Evolutionary conservation across 1,140 invertebrate genomes (phyloP), one percentile per base, ranked within the genome.

Genomic region (Drosophila kohkoa): DNA sequence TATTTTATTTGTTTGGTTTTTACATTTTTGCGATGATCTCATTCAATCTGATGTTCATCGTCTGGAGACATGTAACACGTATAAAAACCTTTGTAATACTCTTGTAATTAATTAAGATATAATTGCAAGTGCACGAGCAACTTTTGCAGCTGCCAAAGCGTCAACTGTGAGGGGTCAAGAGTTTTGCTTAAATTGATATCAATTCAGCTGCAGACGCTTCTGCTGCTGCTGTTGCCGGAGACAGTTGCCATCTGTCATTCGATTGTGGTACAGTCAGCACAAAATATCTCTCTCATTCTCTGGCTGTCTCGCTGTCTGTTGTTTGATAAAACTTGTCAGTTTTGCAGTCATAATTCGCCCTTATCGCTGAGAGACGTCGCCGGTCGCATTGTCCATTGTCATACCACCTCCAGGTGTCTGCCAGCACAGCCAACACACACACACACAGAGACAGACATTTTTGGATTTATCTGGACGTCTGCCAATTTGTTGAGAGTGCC

Each of bases 121-220:
- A 59, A 58, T 58, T 66, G 46, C 43, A 15, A 32, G 52, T 49
- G 57, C 13, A 25, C 43, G 11, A 45, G n/a, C 30, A 35, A n/a
- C 8, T 48, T 16, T 41, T 46, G 51, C 60, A 57, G 30, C 41
- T 65, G 52, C 10, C 8, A 45, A 35, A 35, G 35, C 6, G 64
- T 25, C 30, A 46, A 35, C 15, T 3, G 2, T 25, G 20, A 49
- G 11, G 7, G 79, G 79, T 82, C 79, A 82, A 82, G 79, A 65
- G 75, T 65, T 25, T 74, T 15, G 25, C 30, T 70, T 48, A 54
- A 74, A 79, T 72, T 70, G 60, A 75, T 82, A 81, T 81, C 64
- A 57, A 58, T 71, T 80, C 32, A 49, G 51, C 1, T 43, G 41
- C 41, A 63, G 35, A 38, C 32, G 32, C 20, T 25, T 25, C 20